Evolutionary conservation across 2,797 vertebrate species (phyloP).

Genomic region (Gambusia yucatana): DNA sequence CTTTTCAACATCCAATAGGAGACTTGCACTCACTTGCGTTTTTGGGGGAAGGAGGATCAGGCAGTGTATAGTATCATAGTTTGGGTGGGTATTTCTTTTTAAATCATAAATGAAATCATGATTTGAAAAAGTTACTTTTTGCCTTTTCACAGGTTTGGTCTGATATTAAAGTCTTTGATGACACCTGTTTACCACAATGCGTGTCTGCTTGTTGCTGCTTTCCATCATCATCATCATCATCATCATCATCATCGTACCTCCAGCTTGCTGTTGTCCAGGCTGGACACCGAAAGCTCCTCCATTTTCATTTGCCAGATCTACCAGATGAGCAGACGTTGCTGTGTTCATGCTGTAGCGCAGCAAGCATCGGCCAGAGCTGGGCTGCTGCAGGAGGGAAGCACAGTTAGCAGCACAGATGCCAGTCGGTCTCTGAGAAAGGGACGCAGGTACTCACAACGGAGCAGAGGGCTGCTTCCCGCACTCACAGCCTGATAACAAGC

Average conservation of each 20-base stretch:
- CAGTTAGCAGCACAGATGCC: conserved; percentile 19
- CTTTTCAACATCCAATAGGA: too few relatives aligned
- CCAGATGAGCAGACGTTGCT: conserved; percentile 78
- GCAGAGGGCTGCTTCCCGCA: conserved; percentile 49
- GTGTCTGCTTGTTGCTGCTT: not conserved
- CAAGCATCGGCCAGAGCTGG: conserved; percentile 66
- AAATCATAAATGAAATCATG: not conserved
- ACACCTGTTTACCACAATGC: not conserved
- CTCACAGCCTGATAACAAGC: conserved; percentile 52
- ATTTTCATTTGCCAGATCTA: conserved; percentile 98
- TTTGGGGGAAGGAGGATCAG: too few relatives aligned
- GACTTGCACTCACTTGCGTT: too few relatives aligned
- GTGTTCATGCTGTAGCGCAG: conserved; percentile 85
- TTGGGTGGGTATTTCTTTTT: not conserved
- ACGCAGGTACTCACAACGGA: conserved; percentile 65
- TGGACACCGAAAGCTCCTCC: conserved; percentile 98
- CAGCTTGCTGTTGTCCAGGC: conserved; percentile 97
- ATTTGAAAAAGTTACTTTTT: not conserved
- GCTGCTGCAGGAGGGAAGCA: conserved; percentile 52
- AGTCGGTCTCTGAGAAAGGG: conserved; percentile 16
- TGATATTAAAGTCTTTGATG: not conserved
- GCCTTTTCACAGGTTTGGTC: not conserved
- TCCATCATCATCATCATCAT: not conserved
- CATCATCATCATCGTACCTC: conserved; percentile 79
- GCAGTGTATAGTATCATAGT: too few relatives aligned